Conservation (phyloP, 2,113 vertebrate genomes). For the rabbit (Oryctolagus cuniculus) region DNA sequence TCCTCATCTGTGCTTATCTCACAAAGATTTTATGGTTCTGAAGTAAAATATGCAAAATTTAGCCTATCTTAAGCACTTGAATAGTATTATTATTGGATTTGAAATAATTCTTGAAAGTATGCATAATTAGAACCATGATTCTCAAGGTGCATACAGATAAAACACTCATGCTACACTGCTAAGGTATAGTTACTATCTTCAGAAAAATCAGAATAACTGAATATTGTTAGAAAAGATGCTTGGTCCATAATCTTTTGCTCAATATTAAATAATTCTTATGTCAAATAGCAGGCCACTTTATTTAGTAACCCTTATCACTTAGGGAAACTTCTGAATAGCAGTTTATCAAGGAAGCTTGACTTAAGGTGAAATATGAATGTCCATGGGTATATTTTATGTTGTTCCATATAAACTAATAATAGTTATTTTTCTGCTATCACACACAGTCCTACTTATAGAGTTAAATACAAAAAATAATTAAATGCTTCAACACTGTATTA, state of each 20-base stretch:
- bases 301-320: not conserved
- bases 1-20: not conserved
- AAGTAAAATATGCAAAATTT: not conserved
- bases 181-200: not conserved
- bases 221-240: not conserved
- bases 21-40: not conserved
- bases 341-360: not conserved
- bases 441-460: not conserved
- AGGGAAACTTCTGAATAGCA: not conserved
- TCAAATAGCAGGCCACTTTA: slow-evolving; percentile 7
- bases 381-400: not conserved
- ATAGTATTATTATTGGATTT: not conserved
- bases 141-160: not conserved
- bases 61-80: not conserved
- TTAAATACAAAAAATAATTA: slow-evolving; percentile 34
- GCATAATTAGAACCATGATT: not conserved
- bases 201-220: slow-evolving; percentile 16
- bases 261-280: not conserved
- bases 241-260: not conserved
- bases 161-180: not conserved
- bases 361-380: not conserved
- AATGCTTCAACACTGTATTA: not conserved
- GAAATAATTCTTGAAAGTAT: not conserved
- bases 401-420: not conserved
- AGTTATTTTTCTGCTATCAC: not conserved